Conservation (phyloP, 1,140 invertebrate species). For the Pristionchus pacificus region DNA sequence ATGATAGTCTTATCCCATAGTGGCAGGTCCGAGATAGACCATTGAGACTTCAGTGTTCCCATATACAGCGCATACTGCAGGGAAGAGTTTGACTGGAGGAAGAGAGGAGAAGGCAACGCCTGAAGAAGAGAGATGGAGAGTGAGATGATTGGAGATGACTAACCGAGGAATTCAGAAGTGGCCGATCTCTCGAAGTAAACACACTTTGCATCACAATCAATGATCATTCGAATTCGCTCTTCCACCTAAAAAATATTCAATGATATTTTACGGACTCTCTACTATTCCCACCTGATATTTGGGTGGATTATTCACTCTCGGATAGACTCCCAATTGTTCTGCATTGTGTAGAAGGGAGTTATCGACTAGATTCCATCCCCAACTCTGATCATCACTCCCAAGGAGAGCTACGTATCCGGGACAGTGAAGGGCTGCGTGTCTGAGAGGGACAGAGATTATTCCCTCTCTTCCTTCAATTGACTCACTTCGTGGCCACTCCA, state of each 20-base stretch:
- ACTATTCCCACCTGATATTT: slow-evolving; percentile 79
- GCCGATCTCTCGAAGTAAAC: slow-evolving; percentile 84
- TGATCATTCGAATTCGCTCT: slow-evolving; percentile 88
- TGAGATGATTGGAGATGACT: slow-evolving; percentile 67
- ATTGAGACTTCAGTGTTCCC: slow-evolving; percentile 99
- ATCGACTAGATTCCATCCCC: slow-evolving; percentile 98
- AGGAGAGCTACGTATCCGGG: slow-evolving; percentile 89
- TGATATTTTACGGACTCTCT: neutral
- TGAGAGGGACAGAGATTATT: slow-evolving; percentile 5
- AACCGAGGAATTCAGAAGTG: slow-evolving; percentile 95
- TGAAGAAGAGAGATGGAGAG: neutral
- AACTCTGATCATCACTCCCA: slow-evolving; percentile 90
- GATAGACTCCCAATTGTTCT: slow-evolving; percentile 89
- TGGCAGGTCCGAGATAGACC: slow-evolving; percentile 81
- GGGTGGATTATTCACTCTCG: slow-evolving; percentile 88
- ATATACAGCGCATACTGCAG: slow-evolving; percentile 93
- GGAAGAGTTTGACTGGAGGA: slow-evolving; percentile 86
- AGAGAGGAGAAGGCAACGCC: slow-evolving; percentile 64
- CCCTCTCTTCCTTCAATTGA: neutral
- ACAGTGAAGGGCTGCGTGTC: slow-evolving; percentile 70
- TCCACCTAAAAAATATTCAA: slow-evolving; percentile 72
- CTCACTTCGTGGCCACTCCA: slow-evolving; percentile 89
- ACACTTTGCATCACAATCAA: slow-evolving; percentile 94
- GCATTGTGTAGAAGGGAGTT: slow-evolving; percentile 95
- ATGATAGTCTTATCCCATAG: slow-evolving; percentile 44